Conservation (phyloP, 2,113 vertebrate species). For the Ardeotis arabs region DNA sequence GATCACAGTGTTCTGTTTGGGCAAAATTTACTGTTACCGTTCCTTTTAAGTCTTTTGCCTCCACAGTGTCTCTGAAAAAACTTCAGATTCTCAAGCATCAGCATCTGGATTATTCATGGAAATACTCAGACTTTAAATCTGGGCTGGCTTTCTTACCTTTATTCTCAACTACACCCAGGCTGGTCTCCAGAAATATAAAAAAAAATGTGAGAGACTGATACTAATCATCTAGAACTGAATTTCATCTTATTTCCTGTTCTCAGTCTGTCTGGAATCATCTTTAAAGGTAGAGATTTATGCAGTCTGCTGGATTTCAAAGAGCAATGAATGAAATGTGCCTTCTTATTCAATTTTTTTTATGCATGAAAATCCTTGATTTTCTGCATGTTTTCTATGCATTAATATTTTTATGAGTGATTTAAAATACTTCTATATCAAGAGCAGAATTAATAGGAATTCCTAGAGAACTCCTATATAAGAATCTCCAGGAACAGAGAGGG, state of each 20-base stretch:
- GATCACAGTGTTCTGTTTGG: not conserved
- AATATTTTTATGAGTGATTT: not conserved
- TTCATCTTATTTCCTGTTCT: not conserved
- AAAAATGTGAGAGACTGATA: not conserved
- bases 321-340: not conserved
- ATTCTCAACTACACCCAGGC: not conserved
- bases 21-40: not conserved
- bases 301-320: not conserved
- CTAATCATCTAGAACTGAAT: not conserved
- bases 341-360: not conserved
- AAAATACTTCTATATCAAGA: not conserved
- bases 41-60: not conserved
- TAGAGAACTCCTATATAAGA: not conserved
- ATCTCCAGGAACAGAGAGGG: not conserved
- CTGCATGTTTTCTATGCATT: not conserved
- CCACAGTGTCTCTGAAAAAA: not conserved
- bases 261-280: not conserved
- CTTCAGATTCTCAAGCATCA: not conserved
- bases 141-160: not conserved
- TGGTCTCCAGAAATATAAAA: not conserved
- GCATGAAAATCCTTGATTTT: not conserved
- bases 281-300: not conserved
- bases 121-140: not conserved
- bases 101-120: not conserved
- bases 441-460: not conserved